These are phyloP conservation scores for Alca torda DNA, from an alignment of 2,797 vertebrate species.

Conservation along the genomic window DNA sequence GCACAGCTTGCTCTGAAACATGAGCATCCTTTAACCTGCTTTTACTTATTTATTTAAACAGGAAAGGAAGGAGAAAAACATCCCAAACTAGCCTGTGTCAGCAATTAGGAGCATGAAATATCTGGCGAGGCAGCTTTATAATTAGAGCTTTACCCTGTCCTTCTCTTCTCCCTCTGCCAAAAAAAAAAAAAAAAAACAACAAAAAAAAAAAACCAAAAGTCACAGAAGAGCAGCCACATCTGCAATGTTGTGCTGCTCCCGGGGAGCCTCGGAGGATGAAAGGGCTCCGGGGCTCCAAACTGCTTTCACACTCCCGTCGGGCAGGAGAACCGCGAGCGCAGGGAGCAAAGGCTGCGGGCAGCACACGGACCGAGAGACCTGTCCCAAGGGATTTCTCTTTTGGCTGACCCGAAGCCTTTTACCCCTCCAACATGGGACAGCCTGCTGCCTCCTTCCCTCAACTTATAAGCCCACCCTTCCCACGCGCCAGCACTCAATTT, in stretches of 20 bases:
- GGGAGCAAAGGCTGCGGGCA: background rate
- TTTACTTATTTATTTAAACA: conserved; percentile 7
- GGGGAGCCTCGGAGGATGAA: background rate
- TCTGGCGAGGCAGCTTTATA: background rate
- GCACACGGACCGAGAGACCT: background rate
- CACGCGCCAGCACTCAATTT: background rate
- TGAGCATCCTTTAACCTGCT: background rate
- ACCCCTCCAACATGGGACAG: background rate
- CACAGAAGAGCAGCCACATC: rapidly evolving
- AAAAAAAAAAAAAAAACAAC: background rate
- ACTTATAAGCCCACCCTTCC: no score
- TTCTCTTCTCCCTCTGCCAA: background rate
- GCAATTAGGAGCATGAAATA: conserved; percentile 26
- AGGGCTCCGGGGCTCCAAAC: rapidly evolving
- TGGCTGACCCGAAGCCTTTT: background rate
- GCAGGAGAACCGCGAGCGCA: background rate
- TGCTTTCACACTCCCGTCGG: rapidly evolving
- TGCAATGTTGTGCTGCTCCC: background rate
- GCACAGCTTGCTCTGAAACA: background rate
- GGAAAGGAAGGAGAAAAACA: background rate
- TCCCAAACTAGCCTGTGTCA: background rate
- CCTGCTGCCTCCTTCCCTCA: background rate
- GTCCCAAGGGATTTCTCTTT: background rate
- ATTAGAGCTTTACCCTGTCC: background rate
- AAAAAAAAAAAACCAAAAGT: background rate